Evolutionary conservation across 2,797 vertebrate species (phyloP).

Genomic region (Harpagifer antarcticus): DNA sequence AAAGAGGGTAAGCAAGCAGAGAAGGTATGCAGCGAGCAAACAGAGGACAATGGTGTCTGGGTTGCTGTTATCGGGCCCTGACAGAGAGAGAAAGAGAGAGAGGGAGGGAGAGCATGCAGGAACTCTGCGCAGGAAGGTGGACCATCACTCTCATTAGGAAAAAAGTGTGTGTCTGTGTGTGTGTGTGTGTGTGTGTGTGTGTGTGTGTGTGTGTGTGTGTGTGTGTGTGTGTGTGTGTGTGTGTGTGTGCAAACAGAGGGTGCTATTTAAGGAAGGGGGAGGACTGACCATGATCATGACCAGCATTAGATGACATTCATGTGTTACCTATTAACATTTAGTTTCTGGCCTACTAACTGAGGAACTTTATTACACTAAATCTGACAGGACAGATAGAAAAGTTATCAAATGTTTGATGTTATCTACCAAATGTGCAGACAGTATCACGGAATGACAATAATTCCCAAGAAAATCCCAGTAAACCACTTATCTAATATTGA

Average conservation of each 20-base stretch:
- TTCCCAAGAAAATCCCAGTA: slow-evolving; percentile 2
- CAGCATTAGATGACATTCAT: slow-evolving; percentile 65
- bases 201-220: not conserved
- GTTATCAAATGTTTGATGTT: slow-evolving; percentile 43
- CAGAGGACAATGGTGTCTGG: slow-evolving; percentile 80
- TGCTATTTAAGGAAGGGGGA: slow-evolving; percentile 53
- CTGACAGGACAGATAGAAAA: slow-evolving; percentile 31
- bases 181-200: not conserved
- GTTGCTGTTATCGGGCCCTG: slow-evolving; percentile 64
- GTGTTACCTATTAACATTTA: slow-evolving; percentile 70
- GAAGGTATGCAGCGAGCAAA: slow-evolving; percentile 80
- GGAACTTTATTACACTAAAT: slow-evolving; percentile 43
- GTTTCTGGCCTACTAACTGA: slow-evolving; percentile 53
- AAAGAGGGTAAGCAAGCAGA: slow-evolving; percentile 66
- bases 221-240: slow-evolving; percentile 12
- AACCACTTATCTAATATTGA: slow-evolving; percentile 13
- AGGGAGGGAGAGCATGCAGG: slow-evolving; percentile 40
- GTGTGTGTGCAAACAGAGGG: slow-evolving; percentile 32
- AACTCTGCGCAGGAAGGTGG: slow-evolving; percentile 32
- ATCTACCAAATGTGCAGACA: slow-evolving; percentile 8
- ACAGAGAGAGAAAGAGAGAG: slow-evolving; percentile 48
- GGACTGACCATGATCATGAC: slow-evolving; percentile 58
- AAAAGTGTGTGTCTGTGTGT: not conserved
- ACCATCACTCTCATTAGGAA: slow-evolving; percentile 55
- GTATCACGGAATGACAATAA: slow-evolving; percentile 1